Evolutionary conservation across 1,140 invertebrate genomes (phyloP).

Genomic region (Asbolus verrucosus): DNA sequence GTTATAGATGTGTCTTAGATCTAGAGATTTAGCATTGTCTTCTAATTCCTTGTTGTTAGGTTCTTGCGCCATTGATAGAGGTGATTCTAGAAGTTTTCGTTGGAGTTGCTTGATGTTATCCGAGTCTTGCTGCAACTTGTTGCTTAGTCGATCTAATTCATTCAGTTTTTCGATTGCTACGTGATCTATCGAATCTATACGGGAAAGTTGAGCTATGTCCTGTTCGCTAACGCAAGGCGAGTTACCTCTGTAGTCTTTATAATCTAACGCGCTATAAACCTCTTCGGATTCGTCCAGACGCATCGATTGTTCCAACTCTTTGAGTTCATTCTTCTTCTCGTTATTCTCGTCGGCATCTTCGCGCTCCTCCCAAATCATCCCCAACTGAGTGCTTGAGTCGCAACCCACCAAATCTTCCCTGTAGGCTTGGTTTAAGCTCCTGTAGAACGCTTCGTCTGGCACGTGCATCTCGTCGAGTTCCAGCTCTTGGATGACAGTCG

Average conservation of each 20-base stretch:
- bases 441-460: constrained; percentile 89
- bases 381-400: constrained; percentile 76
- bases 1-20: constrained; percentile 76
- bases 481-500: constrained; percentile 67
- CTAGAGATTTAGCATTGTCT: constrained; percentile 76
- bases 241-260: constrained; percentile 82
- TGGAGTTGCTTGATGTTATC: constrained; percentile 81
- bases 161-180: constrained; percentile 81
- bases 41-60: constrained; percentile 67
- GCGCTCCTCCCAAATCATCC: constrained; percentile 84
- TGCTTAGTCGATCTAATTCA: constrained; percentile 80
- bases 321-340: constrained; percentile 59
- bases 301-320: constrained; percentile 60
- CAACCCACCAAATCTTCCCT: constrained; percentile 80
- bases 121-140: constrained; percentile 82
- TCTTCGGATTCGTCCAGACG: constrained; percentile 72
- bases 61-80: constrained; percentile 63
- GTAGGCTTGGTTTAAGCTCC: constrained; percentile 88
- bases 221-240: constrained; percentile 81
- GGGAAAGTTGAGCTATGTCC: constrained; percentile 80
- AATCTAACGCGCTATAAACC: constrained; percentile 81
- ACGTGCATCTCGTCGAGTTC: constrained; percentile 68
- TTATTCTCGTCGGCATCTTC: constrained; percentile 67
- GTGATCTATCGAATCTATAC: constrained; percentile 81
- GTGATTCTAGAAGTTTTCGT: constrained; percentile 73